A percentile compares a stretch with the other conserved stretches of the same genome.
phyloP scores from a whole-genome alignment of 2,888 invertebrate genomes.

The Troilus luridus region DNA sequence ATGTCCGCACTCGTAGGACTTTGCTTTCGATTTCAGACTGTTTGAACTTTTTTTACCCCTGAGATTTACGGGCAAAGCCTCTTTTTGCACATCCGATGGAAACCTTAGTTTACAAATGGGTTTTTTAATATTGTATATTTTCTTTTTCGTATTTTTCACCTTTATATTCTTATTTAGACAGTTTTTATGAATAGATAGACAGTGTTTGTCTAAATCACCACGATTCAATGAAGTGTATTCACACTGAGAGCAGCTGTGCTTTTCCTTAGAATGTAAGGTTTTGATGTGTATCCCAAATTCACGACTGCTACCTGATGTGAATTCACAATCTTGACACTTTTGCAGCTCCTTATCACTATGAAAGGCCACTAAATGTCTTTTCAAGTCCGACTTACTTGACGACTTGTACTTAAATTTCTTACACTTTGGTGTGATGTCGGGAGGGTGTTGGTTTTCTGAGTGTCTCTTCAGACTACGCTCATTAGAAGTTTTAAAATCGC shows the following conservation, averaged over 20 bases:
- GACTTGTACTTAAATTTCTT: not conserved
- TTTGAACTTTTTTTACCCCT: not conserved
- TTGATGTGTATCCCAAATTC: not conserved
- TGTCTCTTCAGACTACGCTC: not conserved
- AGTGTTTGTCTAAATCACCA: constrained; percentile 1
- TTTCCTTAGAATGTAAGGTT: not conserved
- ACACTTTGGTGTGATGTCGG: not conserved
- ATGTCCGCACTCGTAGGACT: not conserved
- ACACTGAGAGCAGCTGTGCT: not conserved
- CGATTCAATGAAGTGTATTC: not conserved
- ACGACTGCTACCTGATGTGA: not conserved
- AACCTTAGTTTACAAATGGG: not conserved
- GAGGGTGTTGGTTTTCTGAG: not conserved
- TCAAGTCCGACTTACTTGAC: not conserved
- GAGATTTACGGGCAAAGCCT: not conserved
- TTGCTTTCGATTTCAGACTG: not conserved
- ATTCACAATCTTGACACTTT: not conserved
- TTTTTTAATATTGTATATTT: constrained; percentile 11
- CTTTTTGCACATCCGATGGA: not conserved
- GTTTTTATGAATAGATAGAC: not conserved
- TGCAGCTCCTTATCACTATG: not conserved
- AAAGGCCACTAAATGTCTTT: not conserved
- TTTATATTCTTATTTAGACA: not conserved
- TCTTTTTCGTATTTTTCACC: not conserved
- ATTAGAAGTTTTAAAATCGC: not conserved